Evolutionary conservation across 2,113 vertebrate genomes (phyloP).

Genomic region (Crypturellus undulatus): DNA sequence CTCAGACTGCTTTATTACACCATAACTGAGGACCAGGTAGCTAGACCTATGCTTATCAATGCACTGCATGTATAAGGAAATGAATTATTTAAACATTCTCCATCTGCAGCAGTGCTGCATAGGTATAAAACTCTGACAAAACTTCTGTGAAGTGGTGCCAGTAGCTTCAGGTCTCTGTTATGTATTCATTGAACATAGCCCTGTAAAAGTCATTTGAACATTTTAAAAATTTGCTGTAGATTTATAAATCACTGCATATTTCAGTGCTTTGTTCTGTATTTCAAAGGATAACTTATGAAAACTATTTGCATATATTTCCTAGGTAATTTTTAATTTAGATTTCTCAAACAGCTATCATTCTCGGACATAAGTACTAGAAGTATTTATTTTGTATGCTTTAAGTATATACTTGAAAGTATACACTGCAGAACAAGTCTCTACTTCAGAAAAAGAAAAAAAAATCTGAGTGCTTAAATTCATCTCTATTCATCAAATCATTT

Average conservation of each 20-base stretch:
- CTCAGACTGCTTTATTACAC: not conserved
- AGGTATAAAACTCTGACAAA: conserved; percentile 26
- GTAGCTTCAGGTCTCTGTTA: conserved; percentile 26
- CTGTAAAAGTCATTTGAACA: not conserved
- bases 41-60: not conserved
- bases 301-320: not conserved
- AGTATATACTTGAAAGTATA: not conserved
- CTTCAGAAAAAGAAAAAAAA: not conserved
- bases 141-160: conserved; percentile 28
- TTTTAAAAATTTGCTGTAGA: not conserved
- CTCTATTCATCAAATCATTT: conserved; percentile 1
- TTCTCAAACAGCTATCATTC: not conserved
- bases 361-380: not conserved
- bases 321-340: not conserved
- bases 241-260: not conserved
- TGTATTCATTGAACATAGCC: not conserved
- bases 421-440: not conserved
- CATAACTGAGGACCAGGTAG: not conserved
- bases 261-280: conserved; percentile 9
- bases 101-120: conserved; percentile 22
- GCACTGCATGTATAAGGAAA: not conserved
- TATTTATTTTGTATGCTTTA: not conserved
- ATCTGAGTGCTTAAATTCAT: not conserved
- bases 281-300: not conserved
- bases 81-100: conserved; percentile 38